Evolutionary conservation across 92 coral and sea anemone genomes (phyloP).

Genomic region (Isaurus tuberculatus): DNA sequence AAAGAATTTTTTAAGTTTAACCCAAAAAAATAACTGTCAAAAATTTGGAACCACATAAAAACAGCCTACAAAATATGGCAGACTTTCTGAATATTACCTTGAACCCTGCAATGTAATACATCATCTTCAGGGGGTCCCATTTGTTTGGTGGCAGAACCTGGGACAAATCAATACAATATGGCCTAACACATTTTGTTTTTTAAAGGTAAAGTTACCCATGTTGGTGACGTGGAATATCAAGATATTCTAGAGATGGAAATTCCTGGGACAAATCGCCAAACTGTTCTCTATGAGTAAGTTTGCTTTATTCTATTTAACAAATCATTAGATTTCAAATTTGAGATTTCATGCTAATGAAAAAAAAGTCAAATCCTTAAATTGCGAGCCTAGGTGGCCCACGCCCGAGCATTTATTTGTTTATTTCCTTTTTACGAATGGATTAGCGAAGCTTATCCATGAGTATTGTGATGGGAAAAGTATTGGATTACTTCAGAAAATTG

Average conservation of each 20-base stretch:
- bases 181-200: slow-evolving; percentile 6
- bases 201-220: slow-evolving; percentile 7
- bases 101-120: too few species aligned
- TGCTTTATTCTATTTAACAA: background rate
- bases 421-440: background rate
- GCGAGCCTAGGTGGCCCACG: background rate
- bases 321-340: background rate
- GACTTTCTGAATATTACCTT: too few species aligned
- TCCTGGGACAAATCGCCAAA: slow-evolving; percentile 12
- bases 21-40: too few species aligned
- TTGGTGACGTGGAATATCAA: background rate
- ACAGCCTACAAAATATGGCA: background rate
- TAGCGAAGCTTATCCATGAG: too few species aligned
- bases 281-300: slow-evolving; percentile 3
- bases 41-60: too few species aligned
- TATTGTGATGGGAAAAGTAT: background rate
- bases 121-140: too few species aligned
- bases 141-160: too few species aligned
- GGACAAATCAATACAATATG: background rate
- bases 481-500: too few species aligned
- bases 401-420: background rate
- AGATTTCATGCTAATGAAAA: background rate
- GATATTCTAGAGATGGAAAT: slow-evolving; percentile 9
- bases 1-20: too few species aligned
- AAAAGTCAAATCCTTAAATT: background rate